Base-by-base conservation (phyloP, 2,888 invertebrate genomes). In the Deilephila elpenor region DNA sequence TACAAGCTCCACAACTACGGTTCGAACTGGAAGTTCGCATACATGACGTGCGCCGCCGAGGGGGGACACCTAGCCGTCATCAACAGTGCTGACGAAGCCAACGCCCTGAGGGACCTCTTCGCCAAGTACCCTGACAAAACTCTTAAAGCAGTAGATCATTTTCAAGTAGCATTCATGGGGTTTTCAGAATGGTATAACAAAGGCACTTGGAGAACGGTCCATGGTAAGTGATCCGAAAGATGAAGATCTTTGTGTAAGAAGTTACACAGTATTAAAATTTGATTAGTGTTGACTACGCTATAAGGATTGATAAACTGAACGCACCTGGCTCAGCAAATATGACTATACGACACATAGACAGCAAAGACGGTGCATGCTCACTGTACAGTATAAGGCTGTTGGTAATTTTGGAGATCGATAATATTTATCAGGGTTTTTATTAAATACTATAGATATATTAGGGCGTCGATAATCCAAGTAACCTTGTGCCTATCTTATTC, bases 1-100 rank as follows among this genome's bases (percentile, higher is more conserved):
- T 67, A 67, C 14, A 67, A 67, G 64, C 51, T 44, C 44, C 64
- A 67, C 44, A 44, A 20, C 2, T 20, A 25, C 5, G 20, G 20
- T 1, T 5, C 8, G 25, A 20, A 20, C 1, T 67, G 64, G 64
- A 5, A 37, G 44, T 19, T 20, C 2, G 64, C 64, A 4, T 67
- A 44, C 25, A 17, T 67, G 64, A 67, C 64, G 25, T 67, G 64
- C 8, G 17, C 20, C 14, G 20, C 64, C 5, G 64, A 67, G 25
- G 64, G 64, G 3, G 64, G 64, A 0, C 25, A 67, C 44, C 64
- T 67, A 5, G 44, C 44, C 44, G 20, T 67, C 64, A 44, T 67
- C 64, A 67, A 67, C 44, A 67, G 64, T 20, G 44, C 44, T 1
- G 25, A 3, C 0, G 64, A 67, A 44, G 64, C 20, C 1, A 14